Base-by-base conservation (phyloP, 2,797 vertebrate species). In the Danio jaintianensis region DNA sequence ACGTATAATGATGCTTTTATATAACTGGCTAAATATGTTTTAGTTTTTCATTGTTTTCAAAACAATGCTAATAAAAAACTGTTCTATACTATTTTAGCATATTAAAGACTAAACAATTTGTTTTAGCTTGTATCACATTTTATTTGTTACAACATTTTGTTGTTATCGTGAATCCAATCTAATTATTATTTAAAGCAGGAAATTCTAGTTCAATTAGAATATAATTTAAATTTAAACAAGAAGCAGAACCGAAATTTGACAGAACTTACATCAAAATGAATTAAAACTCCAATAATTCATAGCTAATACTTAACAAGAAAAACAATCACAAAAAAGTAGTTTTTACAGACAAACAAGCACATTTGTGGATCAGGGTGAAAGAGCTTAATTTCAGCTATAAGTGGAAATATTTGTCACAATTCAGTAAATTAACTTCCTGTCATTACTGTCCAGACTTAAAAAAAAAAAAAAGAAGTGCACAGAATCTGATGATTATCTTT, bases 391-490 rank as follows among this genome's bases (percentile, higher is more conserved):
- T 67, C 12, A 29, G 1, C 3, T 29, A 29, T 29, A 29, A 29
- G 29, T 29, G 29, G 29, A 29, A 29, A 29, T 29, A 29, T 29
- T 29, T 29, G 3, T 29, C 38, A 48, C 67, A 69, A 69, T 69
- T 69, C 36, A 69, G 67, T 38, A 40, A 52, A 69, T 69, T 53
- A 18, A 38, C 48, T 40, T 70, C 67, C 67, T 70, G 67, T 70
- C 16, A 53, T 53, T 69, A 69, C 29, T 53, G n/a, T 69, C 15
- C 48, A 38, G 29, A 38, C 5, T 15, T 3, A 15, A 16, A 7
- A 48, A 58, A 16, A 7, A 48, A 58, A 58, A 48, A 3, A 12
- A 58, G 59, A 74, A 74, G 29, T 47, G 13, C 58, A 38, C 9
- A 59, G 43, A 61, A 59, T 18, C 4, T 11, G 13, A 29, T 29